Percentiles rank a stretch among this genome's conserved stretches.
These are phyloP conservation scores for Emydoidea blandingii DNA, from an alignment of 2,797 vertebrate genomes.

Conservation along the genomic window DNA sequence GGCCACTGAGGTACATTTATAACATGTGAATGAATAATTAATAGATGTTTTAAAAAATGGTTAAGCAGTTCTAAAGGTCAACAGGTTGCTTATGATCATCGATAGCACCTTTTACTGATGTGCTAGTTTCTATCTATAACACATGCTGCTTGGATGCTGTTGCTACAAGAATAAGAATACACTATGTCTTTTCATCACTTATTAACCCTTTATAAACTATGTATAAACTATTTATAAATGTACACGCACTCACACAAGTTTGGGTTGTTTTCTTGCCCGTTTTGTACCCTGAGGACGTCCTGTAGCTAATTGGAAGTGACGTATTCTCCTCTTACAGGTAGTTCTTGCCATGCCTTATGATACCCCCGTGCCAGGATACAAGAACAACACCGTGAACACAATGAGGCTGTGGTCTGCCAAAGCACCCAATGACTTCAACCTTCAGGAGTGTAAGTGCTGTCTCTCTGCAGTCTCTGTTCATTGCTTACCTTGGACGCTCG, in stretches of 20 bases:
- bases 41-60: too few relatives aligned
- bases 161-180: too few relatives aligned
- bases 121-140: background rate
- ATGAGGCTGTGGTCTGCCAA: conserved; percentile 94
- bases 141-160: background rate
- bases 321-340: conserved; percentile 76
- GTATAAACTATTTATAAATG: background rate
- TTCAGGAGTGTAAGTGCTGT: conserved; percentile 86
- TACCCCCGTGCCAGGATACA: conserved; percentile 90
- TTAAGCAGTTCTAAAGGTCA: background rate
- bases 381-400: conserved; percentile 92
- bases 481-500: background rate
- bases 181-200: background rate
- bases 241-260: too few relatives aligned
- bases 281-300: background rate
- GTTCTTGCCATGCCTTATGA: conserved; percentile 91
- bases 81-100: background rate
- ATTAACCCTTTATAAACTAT: background rate
- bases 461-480: background rate
- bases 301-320: background rate
- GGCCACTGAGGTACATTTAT: background rate
- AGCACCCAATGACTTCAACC: conserved; percentile 90
- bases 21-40: background rate
- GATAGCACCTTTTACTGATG: background rate
- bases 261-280: too few relatives aligned